phyloP scores from a whole-genome alignment of 2,888 invertebrate genomes.

The Phortica okadai region DNA sequence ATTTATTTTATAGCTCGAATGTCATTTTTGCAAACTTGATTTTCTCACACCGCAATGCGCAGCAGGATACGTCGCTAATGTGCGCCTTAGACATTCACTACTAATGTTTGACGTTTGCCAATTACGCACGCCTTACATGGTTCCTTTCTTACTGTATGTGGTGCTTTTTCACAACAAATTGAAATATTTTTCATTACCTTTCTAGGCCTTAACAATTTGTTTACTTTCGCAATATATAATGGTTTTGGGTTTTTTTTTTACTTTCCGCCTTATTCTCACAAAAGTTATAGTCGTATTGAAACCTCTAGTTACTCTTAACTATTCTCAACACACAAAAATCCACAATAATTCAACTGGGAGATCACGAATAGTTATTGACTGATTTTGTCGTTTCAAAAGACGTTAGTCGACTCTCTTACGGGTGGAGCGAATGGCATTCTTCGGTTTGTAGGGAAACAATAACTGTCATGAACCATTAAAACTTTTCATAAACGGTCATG shows the following conservation, averaged over 20 bases:
- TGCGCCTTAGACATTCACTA: conserved; percentile 46
- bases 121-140: conserved; percentile 19
- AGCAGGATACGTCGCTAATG: conserved; percentile 35
- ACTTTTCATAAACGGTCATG: conserved; percentile 62
- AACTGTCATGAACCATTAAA: conserved; percentile 68
- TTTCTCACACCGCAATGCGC: conserved; percentile 18
- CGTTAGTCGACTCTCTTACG: conserved; percentile 55
- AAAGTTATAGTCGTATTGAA: too few species aligned
- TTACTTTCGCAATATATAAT: too few species aligned
- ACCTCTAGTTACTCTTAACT: too few species aligned
- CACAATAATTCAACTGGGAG: too few species aligned
- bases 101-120: conserved; percentile 56
- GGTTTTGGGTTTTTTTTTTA: too few species aligned
- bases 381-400: too few species aligned
- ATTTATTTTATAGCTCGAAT: conserved; percentile 71
- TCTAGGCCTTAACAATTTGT: conserved; percentile 36
- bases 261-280: too few species aligned
- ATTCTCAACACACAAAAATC: too few species aligned
- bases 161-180: conserved; percentile 56
- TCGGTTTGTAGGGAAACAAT: conserved; percentile 42
- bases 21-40: conserved; percentile 11
- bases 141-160: conserved; percentile 26
- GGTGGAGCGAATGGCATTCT: conserved; percentile 64
- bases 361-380: too few species aligned
- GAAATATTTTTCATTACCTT: conserved; percentile 59